Percentiles rank a stretch among this genome's conserved stretches.
Conservation (phyloP, 2,888 invertebrate species). For the Cerastoderma edule region DNA sequence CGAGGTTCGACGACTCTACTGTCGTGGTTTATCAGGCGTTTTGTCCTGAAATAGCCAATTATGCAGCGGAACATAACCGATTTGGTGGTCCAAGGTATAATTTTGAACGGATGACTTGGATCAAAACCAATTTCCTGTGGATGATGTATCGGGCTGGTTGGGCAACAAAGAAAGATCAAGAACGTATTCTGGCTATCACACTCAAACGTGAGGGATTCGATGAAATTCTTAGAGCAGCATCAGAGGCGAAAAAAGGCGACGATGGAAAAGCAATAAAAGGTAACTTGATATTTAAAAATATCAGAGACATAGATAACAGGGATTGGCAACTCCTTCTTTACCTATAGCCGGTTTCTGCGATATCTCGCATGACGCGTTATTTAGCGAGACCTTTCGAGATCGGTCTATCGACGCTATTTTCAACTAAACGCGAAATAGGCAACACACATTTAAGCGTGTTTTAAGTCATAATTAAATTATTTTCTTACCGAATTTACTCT, state of each 20-base stretch:
- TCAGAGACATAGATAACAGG: not conserved
- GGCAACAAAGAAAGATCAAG: slow-evolving; percentile 69
- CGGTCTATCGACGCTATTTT: no score
- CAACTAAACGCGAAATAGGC: no score
- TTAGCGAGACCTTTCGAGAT: no score
- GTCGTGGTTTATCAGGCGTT: slow-evolving; percentile 74
- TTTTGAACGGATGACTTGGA: slow-evolving; percentile 73
- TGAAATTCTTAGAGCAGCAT: slow-evolving; percentile 63
- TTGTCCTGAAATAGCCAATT: slow-evolving; percentile 65
- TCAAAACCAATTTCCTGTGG: slow-evolving; percentile 78
- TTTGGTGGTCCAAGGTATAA: slow-evolving; percentile 62
- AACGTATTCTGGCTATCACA: slow-evolving; percentile 68
- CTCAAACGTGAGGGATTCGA: slow-evolving; percentile 69
- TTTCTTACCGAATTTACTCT: no score
- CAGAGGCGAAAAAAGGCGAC: slow-evolving; percentile 13
- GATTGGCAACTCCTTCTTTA: no score
- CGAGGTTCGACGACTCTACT: slow-evolving; percentile 65
- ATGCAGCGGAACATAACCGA: slow-evolving; percentile 56
- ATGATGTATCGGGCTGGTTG: slow-evolving; percentile 78
- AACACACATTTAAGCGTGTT: no score
- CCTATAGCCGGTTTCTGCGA: no score
- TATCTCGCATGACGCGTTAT: no score
- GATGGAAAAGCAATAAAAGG: not conserved
- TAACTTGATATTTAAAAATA: not conserved
- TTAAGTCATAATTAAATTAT: no score